Evolutionary conservation across 2,888 invertebrate species (phyloP).

Genomic region (Parascotia fuliginaria): DNA sequence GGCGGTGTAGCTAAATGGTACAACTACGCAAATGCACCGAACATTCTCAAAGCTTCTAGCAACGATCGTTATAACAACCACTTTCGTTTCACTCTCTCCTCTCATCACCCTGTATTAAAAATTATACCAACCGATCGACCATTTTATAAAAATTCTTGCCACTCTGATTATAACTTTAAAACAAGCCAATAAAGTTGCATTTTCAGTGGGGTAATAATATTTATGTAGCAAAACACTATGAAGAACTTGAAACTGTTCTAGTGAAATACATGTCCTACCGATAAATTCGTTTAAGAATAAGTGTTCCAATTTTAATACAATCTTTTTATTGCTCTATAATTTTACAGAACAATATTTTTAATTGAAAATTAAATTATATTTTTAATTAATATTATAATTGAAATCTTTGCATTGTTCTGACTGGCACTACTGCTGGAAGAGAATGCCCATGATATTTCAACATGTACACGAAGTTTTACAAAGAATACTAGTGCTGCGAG

Average conservation of each 20-base stretch:
- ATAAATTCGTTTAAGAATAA: constrained; percentile 43
- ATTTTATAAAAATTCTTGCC: constrained; percentile 8
- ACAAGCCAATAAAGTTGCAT: constrained; percentile 43
- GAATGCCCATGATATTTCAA: no score
- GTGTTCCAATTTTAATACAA: constrained; percentile 24
- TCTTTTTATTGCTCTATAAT: background rate
- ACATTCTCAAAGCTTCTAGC: constrained; percentile 1
- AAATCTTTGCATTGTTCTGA: no score
- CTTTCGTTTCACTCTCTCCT: constrained; percentile 23
- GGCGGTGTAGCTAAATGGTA: no score
- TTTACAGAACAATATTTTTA: background rate
- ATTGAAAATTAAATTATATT: no score
- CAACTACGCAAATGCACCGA: constrained; percentile 10
- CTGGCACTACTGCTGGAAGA: no score
- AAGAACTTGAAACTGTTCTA: constrained; percentile 45
- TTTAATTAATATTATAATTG: no score
- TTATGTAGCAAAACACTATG: constrained; percentile 20
- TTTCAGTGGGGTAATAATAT: constrained; percentile 22
- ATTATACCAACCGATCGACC: constrained; percentile 24
- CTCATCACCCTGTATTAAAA: constrained; percentile 13
- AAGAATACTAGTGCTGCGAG: no score
- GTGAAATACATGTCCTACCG: constrained; percentile 46
- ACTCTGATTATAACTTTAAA: constrained; percentile 29
- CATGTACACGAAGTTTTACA: no score
- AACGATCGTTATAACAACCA: constrained; percentile 10